phyloP scores from a whole-genome alignment of 2,888 invertebrate species.

The Linnaemya tessellans region DNA sequence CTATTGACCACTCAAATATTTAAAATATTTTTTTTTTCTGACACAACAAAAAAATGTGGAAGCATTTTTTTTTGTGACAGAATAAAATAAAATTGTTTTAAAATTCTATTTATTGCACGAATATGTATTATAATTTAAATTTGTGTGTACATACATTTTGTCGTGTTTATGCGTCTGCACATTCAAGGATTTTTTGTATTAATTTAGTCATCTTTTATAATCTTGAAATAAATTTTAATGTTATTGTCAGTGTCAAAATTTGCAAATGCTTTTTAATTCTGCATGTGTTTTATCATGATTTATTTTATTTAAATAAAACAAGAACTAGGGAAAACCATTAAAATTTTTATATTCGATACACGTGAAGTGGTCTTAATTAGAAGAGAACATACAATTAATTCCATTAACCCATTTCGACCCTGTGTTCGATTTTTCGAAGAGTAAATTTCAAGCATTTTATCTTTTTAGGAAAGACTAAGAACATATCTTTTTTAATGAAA shows the following conservation, averaged over 20 bases:
- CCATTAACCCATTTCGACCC: no score
- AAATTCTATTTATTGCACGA: no score
- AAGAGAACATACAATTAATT: background rate
- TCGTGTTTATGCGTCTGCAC: background rate
- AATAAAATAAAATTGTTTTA: background rate
- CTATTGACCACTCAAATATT: background rate
- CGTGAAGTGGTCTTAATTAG: background rate
- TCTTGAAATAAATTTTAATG: conserved; percentile 63
- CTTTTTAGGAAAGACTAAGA: no score
- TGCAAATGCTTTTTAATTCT: conserved; percentile 23
- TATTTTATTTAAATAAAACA: background rate
- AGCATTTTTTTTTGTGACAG: no score
- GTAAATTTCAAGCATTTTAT: no score
- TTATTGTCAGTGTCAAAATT: conserved; percentile 67
- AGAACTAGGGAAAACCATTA: conserved; percentile 6
- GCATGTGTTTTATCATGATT: conserved; percentile 43
- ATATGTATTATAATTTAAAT: background rate
- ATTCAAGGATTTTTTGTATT: conserved; percentile 35
- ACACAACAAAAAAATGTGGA: background rate
- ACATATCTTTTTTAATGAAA: no score
- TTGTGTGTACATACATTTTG: background rate
- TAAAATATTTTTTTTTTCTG: background rate
- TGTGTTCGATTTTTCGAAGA: no score
- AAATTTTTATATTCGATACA: background rate
- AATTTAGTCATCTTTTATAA: conserved; percentile 39